Percentiles rank a stretch among this genome's conserved stretches.
phyloP scores from a whole-genome alignment of 2,113 vertebrate species.

The Chionodraco myersi region DNA sequence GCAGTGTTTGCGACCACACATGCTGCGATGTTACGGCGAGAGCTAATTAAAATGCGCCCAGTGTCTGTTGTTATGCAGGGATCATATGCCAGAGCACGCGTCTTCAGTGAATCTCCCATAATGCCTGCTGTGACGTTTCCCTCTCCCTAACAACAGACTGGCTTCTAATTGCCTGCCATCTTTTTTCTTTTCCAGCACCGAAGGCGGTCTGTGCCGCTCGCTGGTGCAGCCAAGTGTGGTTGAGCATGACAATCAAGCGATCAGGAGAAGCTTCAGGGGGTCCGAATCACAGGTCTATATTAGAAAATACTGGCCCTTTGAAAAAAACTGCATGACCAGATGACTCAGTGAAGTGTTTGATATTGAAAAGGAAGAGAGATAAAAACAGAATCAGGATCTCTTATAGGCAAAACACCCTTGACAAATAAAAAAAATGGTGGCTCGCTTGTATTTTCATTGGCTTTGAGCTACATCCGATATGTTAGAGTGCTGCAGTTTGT shows the following conservation, averaged over 20 bases:
- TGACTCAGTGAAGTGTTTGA: constrained; percentile 14
- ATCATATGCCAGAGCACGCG: constrained; percentile 79
- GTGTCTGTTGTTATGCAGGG: constrained; percentile 73
- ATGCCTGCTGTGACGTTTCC: constrained; percentile 74
- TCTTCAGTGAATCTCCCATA: constrained; percentile 71
- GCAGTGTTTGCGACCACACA: constrained; percentile 58
- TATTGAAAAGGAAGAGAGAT: not conserved
- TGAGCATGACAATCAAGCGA: constrained; percentile 74
- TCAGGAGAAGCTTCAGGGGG: constrained; percentile 57
- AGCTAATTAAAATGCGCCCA: constrained; percentile 77
- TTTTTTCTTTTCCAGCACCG: constrained; percentile 52
- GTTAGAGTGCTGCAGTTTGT: constrained; percentile 5
- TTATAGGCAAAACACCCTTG: not conserved
- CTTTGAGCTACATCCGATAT: not conserved
- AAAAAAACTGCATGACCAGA: constrained; percentile 17
- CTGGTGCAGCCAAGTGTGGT: constrained; percentile 72
- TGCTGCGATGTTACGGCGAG: constrained; percentile 61
- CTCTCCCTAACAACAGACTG: constrained; percentile 55
- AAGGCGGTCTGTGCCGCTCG: constrained; percentile 53
- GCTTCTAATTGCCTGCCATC: constrained; percentile 75
- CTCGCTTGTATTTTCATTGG: not conserved
- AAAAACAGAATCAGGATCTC: not conserved
- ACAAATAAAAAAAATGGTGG: not conserved
- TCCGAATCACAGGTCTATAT: constrained; percentile 45
- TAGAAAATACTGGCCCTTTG: constrained; percentile 20